Evolutionary conservation across 2,797 vertebrate genomes (phyloP).

Genomic region (Podarcis siculus): DNA sequence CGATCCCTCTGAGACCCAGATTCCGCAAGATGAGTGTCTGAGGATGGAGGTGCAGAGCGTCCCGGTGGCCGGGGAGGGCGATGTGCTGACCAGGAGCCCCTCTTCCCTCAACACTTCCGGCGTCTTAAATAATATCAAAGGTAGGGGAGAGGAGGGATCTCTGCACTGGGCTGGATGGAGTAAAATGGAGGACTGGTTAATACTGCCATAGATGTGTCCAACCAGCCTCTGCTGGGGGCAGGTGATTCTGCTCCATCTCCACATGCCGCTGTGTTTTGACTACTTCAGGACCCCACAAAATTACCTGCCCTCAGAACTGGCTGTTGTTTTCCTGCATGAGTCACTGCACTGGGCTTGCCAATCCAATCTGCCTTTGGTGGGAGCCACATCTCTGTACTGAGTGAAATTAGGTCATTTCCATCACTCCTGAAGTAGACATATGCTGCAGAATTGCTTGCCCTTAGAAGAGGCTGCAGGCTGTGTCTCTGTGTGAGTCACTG

Average conservation of each 20-base stretch:
- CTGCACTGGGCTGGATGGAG: too few relatives aligned
- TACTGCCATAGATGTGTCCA: neutral
- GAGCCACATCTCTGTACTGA: neutral
- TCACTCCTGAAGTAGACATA: neutral
- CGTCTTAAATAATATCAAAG: constrained; percentile 84
- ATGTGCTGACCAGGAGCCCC: constrained; percentile 78
- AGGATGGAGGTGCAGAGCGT: constrained; percentile 73
- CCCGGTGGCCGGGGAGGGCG: constrained; percentile 76
- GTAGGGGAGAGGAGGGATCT: constrained; percentile 68
- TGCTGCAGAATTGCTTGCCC: neutral
- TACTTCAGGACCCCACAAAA: neutral
- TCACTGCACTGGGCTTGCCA: neutral
- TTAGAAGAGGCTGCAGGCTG: neutral
- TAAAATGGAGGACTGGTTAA: too few relatives aligned
- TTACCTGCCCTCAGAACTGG: neutral
- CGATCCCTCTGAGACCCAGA: constrained; percentile 76
- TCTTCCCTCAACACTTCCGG: constrained; percentile 81
- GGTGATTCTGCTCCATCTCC: neutral
- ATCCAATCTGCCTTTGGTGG: neutral
- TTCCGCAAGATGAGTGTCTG: constrained; percentile 71
- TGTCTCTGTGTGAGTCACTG: neutral
- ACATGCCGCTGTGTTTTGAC: neutral
- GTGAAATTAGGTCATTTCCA: neutral
- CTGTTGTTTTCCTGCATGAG: neutral
- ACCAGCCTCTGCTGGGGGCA: neutral